A percentile compares a stretch with the other conserved stretches of the same genome.
Conservation (phyloP, 1,140 invertebrate genomes). For the Musca domestica region DNA sequence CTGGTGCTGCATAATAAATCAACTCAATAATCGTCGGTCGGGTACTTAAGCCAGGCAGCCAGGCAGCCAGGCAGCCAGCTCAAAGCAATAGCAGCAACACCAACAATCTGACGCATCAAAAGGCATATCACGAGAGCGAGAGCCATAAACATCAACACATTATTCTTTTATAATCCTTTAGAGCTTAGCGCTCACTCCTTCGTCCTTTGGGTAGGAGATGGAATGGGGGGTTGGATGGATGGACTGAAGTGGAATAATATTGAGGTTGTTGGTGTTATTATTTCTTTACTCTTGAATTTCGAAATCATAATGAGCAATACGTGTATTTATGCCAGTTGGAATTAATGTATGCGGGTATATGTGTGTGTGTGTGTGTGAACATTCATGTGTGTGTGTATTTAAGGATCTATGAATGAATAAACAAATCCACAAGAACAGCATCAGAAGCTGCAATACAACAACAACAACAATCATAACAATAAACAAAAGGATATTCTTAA, state of each 20-base stretch:
- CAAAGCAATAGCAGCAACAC: slow-evolving; percentile 4
- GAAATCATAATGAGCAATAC: too few species aligned
- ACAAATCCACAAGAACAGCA: slow-evolving; percentile 14
- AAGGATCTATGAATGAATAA: slow-evolving; percentile 19
- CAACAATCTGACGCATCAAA: slow-evolving; percentile 20
- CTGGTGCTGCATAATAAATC: slow-evolving; percentile 22
- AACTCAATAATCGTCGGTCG: background rate
- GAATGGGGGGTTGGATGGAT: too few species aligned
- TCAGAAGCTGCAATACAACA: too few species aligned
- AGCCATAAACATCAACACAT: slow-evolving; percentile 11
- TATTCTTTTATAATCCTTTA: slow-evolving; percentile 20
- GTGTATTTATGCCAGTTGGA: background rate
- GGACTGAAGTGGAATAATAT: too few species aligned
- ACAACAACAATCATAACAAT: too few species aligned
- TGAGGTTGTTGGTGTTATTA: too few species aligned
- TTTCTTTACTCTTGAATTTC: too few species aligned
- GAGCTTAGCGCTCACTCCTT: background rate
- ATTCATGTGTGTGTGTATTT: background rate
- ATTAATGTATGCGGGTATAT: background rate
- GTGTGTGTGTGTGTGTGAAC: background rate
- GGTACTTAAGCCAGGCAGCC: slow-evolving; percentile 5
- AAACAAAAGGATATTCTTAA: too few species aligned
- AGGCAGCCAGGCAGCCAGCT: background rate
- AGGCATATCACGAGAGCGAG: background rate
- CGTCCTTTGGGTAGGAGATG: too few species aligned